Evolutionary conservation across 2,113 vertebrate genomes (phyloP).

Genomic region (Harpagus bidentatus): DNA sequence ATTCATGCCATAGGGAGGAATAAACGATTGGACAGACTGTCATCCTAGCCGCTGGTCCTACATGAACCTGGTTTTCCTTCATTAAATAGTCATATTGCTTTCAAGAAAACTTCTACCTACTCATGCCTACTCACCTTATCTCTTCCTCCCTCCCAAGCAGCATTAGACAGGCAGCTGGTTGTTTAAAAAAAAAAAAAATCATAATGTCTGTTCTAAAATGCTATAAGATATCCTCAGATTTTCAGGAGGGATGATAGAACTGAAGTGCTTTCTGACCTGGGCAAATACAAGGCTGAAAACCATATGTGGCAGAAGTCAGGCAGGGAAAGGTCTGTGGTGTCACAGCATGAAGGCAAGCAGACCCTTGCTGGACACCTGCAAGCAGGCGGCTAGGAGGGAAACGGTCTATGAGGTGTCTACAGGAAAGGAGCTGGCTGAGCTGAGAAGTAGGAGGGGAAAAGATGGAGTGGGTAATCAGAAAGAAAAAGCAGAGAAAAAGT

Average conservation of each 20-base stretch:
- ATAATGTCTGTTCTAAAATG: background rate
- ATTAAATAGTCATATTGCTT: background rate
- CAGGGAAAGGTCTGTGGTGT: background rate
- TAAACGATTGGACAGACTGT: background rate
- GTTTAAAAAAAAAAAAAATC: background rate
- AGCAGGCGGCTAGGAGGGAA: background rate
- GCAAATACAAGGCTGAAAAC: background rate
- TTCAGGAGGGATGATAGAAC: background rate
- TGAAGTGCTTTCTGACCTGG: background rate
- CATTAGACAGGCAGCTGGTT: background rate
- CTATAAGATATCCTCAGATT: background rate
- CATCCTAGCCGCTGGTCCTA: background rate
- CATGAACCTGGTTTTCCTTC: background rate
- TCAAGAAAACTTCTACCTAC: background rate
- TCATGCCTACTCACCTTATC: background rate
- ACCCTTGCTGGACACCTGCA: background rate
- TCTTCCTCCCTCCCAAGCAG: background rate
- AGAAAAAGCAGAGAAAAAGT: background rate
- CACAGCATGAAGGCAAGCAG: background rate
- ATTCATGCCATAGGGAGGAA: too few relatives aligned
- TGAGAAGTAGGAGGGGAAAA: background rate
- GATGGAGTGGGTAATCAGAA: background rate
- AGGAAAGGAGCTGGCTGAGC: background rate
- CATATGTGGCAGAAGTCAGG: background rate
- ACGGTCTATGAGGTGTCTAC: background rate